Evolutionary conservation across 2,113 vertebrate genomes (phyloP).

Genomic region (Ibidorhyncha struthersii): DNA sequence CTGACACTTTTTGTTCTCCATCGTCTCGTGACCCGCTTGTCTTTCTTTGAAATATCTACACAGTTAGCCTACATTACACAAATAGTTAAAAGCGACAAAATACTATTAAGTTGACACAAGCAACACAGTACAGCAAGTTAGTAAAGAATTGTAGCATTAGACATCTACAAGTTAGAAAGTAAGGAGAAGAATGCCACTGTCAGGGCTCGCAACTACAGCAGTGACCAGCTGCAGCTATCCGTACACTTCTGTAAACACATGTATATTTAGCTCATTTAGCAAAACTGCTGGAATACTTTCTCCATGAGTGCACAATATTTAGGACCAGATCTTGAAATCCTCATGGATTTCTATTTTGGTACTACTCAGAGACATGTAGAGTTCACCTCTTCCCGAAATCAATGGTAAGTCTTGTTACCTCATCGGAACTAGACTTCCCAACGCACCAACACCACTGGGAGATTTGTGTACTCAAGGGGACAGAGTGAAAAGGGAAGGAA

Average conservation of each 20-base stretch:
- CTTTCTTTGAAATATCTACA: conserved; percentile 99
- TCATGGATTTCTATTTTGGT: neutral
- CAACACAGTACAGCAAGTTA: conserved; percentile 69
- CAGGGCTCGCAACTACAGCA: accelerated
- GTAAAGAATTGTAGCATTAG: conserved; percentile 58
- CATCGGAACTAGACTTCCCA: neutral
- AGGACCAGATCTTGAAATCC: neutral
- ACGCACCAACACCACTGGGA: neutral
- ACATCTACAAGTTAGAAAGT: neutral
- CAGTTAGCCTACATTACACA: conserved; percentile 94
- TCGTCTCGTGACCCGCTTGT: conserved; percentile 97
- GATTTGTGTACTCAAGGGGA: neutral
- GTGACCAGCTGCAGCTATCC: neutral
- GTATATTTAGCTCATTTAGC: neutral
- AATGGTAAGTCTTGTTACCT: neutral
- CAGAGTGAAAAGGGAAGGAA: neutral
- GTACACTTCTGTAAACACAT: neutral
- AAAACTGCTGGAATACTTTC: neutral
- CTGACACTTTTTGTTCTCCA: conserved; percentile 99
- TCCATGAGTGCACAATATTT: neutral
- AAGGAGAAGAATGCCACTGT: neutral
- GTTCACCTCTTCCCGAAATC: neutral
- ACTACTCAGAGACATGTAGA: neutral
- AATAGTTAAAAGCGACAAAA: conserved; percentile 82
- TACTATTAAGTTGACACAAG: conserved; percentile 80